Percentiles rank a stretch among this genome's conserved stretches.
These are phyloP conservation scores for Clamator glandarius DNA, from an alignment of 2,797 vertebrate genomes.

Conservation along the genomic window DNA sequence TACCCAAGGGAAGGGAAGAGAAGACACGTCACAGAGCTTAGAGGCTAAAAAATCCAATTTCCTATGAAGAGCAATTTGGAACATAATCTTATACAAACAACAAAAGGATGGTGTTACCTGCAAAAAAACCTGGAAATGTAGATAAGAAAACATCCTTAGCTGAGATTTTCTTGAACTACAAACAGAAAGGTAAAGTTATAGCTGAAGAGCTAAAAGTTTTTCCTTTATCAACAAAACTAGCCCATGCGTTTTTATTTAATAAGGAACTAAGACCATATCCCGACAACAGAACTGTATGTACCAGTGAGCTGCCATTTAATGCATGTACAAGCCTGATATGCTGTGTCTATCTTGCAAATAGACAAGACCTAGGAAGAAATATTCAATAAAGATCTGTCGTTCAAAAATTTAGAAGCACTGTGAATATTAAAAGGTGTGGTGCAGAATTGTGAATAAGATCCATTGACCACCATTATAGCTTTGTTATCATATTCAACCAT, in stretches of 20 bases:
- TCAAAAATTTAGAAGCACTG: not conserved
- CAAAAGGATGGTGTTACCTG: not conserved
- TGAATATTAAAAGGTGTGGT: not conserved
- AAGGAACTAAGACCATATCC: not conserved
- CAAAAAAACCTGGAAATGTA: not conserved
- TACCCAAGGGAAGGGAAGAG: not conserved
- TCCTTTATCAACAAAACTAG: not conserved
- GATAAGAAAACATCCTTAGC: not conserved
- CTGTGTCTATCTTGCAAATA: not conserved
- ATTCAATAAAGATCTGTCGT: not conserved
- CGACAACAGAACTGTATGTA: not conserved
- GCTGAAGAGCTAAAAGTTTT: not conserved
- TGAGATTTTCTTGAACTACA: not conserved
- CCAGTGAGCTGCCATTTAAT: not conserved
- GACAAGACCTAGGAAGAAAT: not conserved
- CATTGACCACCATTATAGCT: not conserved
- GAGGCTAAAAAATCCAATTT: not conserved
- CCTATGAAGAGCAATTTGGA: not conserved
- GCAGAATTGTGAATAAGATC: not conserved
- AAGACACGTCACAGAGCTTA: not conserved
- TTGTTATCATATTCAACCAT: not conserved
- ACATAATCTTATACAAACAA: not conserved
- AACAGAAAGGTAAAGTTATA: not conserved
- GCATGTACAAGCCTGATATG: not conserved
- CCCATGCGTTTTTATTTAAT: not conserved